phyloP scores from a whole-genome alignment of 35 echinoderm and acorn worm species.

The Stichopus chloronotus region DNA sequence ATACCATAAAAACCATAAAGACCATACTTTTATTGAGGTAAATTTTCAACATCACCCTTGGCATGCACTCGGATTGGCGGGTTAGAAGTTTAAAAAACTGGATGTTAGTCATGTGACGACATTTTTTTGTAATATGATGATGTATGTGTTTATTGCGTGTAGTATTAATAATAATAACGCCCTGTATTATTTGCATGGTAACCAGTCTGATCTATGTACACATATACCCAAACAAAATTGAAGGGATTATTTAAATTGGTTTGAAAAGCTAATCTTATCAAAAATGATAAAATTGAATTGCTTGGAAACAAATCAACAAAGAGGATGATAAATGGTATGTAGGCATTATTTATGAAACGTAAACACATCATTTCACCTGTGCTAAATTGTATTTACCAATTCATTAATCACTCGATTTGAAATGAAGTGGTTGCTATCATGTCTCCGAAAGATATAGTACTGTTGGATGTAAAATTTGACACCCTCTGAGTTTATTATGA shows the following conservation, averaged over 20 bases:
- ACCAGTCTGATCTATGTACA: neutral
- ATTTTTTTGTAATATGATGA: neutral
- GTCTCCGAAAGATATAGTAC: neutral
- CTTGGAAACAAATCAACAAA: slow-evolving; percentile 28
- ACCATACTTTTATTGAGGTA: too few relatives aligned
- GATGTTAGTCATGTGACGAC: neutral
- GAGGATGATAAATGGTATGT: slow-evolving; percentile 42
- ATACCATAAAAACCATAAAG: too few relatives aligned
- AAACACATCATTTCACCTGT: slow-evolving; percentile 36
- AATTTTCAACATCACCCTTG: too few relatives aligned
- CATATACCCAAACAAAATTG: neutral
- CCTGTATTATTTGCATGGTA: neutral
- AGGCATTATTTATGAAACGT: slow-evolving; percentile 37
- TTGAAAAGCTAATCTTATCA: neutral
- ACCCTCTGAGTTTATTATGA: slow-evolving; percentile 26
- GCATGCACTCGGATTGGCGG: neutral
- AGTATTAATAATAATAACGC: neutral
- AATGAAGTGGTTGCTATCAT: slow-evolving; percentile 20
- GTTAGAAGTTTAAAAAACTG: slow-evolving; percentile 1
- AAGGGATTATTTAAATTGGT: neutral
- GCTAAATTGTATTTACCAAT: slow-evolving; percentile 27
- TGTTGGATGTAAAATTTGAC: slow-evolving; percentile 19
- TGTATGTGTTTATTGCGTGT: slow-evolving; percentile 5
- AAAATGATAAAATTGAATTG: slow-evolving; percentile 30
- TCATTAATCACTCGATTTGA: slow-evolving; percentile 11